Base-by-base conservation (phyloP, 2,888 invertebrate genomes). In the Limnephilus marmoratus region DNA sequence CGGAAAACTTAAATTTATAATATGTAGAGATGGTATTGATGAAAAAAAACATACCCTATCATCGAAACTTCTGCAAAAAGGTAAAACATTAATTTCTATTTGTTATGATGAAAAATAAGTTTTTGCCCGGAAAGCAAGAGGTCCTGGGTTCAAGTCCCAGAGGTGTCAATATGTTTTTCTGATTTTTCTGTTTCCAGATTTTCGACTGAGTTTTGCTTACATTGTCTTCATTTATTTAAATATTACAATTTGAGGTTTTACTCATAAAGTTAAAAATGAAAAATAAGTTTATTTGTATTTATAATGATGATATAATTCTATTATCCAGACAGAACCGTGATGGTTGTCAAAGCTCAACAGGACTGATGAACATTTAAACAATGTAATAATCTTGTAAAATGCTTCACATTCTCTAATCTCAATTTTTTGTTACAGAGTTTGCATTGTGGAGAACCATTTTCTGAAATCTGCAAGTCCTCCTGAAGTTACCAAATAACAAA, bases 301-400 rank as follows among this genome's bases (percentile, higher is more conserved):
- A 49, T 90, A 3, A 92, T 92, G 92, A 92, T 92, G 92, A 91
- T 92, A 91, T 41, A 53, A 90, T 81, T 90, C 45, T 81, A 29
- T 41, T 83, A 49, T 80, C 92, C 92, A 92, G 49, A 92, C 90
- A 88, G 49, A 90, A 34, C 90, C 92, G 45, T 92, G 91, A 91
- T 90, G 91, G 91, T 91, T 89, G 93, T 93, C 92, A 93, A 94
- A 94, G 94, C 94, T 94, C 94, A 94, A 94, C 94, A 94, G 94
- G 94, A 94, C 94, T 94, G 94, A 94, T 90, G 90, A 31, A 68
- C 1, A 87, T 49, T 29, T 49, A 31, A 15, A 31, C 53, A 29
- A 15, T 15, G 53, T 49, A 3, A 29, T 31, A 7, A 15, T 53
- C 4, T n/a, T 53, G 29, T n/a, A 49, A 37, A 31, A 83, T 37